A percentile compares a stretch with the other conserved stretches of the same genome.
Evolutionary conservation across 2,113 vertebrate species (phyloP).

Genomic region (Cyphomyrus discorhynchus): DNA sequence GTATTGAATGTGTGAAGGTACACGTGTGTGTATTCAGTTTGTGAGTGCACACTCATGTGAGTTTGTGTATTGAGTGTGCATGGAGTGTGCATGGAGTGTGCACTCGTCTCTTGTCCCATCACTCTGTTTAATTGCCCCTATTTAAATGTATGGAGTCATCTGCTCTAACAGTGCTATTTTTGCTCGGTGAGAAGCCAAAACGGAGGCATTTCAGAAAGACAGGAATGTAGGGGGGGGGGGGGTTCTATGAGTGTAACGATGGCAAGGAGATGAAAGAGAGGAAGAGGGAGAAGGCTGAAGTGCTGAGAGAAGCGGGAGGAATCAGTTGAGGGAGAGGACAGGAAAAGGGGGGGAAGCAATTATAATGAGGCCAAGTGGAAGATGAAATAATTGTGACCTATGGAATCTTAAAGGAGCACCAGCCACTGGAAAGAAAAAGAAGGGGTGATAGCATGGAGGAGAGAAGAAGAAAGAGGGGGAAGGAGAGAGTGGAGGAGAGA

Average conservation of each 20-base stretch:
- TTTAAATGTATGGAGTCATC: slow-evolving; percentile 17
- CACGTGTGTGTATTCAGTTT: neutral
- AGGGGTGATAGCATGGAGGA: neutral
- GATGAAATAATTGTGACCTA: neutral
- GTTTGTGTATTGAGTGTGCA: slow-evolving; percentile 6
- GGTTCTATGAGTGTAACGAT: neutral
- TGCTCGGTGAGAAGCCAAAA: neutral
- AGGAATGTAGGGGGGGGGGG: neutral
- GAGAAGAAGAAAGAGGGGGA: slow-evolving; percentile 4
- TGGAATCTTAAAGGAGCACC: neutral
- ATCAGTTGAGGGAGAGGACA: neutral
- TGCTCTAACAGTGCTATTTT: slow-evolving; percentile 12
- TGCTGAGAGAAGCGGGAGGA: neutral
- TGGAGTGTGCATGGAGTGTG: slow-evolving; percentile 3
- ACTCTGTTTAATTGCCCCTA: slow-evolving; percentile 9
- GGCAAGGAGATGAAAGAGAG: slow-evolving; percentile 15
- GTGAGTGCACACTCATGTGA: neutral
- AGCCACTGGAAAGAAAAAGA: slow-evolving; percentile 11
- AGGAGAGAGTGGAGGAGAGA: neutral
- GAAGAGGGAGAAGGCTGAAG: slow-evolving; percentile 3
- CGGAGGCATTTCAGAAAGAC: slow-evolving; percentile 1
- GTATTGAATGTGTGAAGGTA: neutral
- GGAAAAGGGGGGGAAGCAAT: neutral
- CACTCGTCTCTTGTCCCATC: neutral
- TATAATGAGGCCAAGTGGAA: slow-evolving; percentile 13